Evolutionary conservation across 1,140 invertebrate genomes (phyloP).

Genomic region (Bombus breviceps): DNA sequence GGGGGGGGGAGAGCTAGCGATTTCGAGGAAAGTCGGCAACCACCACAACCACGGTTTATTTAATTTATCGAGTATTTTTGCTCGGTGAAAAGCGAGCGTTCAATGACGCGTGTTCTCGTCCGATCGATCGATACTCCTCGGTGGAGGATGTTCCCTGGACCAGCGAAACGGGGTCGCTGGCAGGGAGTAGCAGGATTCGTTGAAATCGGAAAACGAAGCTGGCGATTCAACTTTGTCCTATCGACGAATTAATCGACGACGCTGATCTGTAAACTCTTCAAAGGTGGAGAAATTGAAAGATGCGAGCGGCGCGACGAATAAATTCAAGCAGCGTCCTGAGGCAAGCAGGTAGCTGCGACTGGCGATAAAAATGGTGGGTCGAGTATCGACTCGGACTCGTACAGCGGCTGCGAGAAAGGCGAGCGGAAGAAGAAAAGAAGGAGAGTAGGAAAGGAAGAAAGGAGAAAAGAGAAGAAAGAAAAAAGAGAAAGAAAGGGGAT

Average conservation of each 20-base stretch:
- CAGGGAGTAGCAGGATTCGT: background rate
- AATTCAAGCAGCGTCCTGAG: constrained; percentile 30
- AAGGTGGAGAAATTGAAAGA: constrained; percentile 24
- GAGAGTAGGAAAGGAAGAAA: background rate
- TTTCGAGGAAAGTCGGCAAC: too few species aligned
- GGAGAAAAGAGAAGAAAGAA: background rate
- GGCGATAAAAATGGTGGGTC: constrained; percentile 49
- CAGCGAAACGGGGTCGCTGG: background rate
- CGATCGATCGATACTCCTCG: constrained; percentile 22
- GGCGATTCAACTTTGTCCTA: background rate
- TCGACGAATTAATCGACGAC: constrained; percentile 8
- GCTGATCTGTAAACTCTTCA: background rate
- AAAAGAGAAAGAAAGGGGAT: background rate
- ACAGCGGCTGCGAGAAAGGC: background rate
- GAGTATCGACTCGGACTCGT: constrained; percentile 42
- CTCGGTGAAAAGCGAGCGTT: background rate
- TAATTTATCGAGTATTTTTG: background rate
- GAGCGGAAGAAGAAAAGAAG: background rate
- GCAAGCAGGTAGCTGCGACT: constrained; percentile 1
- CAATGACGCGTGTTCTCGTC: background rate
- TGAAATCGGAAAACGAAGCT: background rate
- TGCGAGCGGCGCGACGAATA: constrained; percentile 6
- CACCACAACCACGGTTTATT: background rate
- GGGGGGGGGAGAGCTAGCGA: background rate
- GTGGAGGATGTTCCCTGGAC: background rate